Evolutionary conservation across 2,888 invertebrate species (phyloP), one percentile per base, ranked within the genome.

Genomic region (Ditula angustiorana): DNA sequence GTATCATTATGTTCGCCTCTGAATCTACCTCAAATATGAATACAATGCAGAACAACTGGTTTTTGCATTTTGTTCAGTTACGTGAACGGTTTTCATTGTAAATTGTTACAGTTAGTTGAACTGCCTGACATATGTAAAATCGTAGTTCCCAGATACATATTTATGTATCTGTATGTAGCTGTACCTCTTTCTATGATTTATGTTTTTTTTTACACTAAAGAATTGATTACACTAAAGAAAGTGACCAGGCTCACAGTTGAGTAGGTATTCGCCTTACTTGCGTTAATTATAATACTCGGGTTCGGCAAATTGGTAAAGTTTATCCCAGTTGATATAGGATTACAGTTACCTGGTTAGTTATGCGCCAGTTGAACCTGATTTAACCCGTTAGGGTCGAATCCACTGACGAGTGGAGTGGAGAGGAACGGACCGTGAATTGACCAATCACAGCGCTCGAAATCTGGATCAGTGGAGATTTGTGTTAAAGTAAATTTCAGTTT

Each of bases 61-160:
- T 63, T 63, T 63, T 57, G 24, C 63, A 33, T 41, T 33, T 57
- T 24, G 33, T 23, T 33, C 50, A 57, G 63, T 63, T 63, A 57
- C 63, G 57, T 57, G 41, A 63, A 44, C 57, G 24, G 52, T 63
- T 63, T 57, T 58, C 57, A 57, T 63, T 63, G 50, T 50, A 10
- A 21, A 23, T 26, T 1, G 21, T n/a, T 21, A 58, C 57, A 41
- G 62, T 62, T 63, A 57, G 10, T 8, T 41, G 49, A 52, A 11
- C 57, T 35, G 13, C 44, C 28, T 8, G 46, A 26, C 49, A 26
- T 11, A 11, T 24, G n/a, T 46, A 46, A 46, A n/a, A n/a, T n/a
- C 8, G 41, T 41, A 35, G n/a, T n/a, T n/a, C n/a, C n/a, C n/a
- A n/a, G n/a, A n/a, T n/a, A n/a, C 2, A 11, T 33, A 4, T 30